phyloP scores from a whole-genome alignment of 2,888 invertebrate genomes.

The Selenia dentaria region DNA sequence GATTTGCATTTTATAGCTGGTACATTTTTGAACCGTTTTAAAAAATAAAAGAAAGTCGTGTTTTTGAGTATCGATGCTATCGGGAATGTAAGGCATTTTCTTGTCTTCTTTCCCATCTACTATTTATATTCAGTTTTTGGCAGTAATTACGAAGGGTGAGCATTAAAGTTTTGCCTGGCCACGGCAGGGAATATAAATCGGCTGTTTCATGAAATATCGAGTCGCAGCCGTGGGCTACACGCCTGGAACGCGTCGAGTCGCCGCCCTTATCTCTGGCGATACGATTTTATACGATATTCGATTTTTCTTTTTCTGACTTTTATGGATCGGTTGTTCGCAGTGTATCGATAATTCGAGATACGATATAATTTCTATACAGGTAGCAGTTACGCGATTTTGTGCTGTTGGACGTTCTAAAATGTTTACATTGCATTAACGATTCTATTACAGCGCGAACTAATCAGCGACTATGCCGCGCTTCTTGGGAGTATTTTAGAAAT shows the following conservation, averaged over 20 bases:
- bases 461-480: conserved; percentile 33
- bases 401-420: conserved; percentile 39
- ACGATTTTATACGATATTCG: conserved; percentile 79
- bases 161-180: conserved; percentile 72
- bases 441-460: conserved; percentile 16
- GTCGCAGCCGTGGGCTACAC: conserved; percentile 76
- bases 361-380: conserved; percentile 60
- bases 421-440: conserved; percentile 18
- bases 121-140: conserved; percentile 60
- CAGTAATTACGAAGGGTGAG: conserved; percentile 74
- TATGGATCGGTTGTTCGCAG: conserved; percentile 78
- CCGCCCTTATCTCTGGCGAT: conserved; percentile 77
- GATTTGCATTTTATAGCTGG: conserved; percentile 18
- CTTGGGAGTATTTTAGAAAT: conserved; percentile 50
- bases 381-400: conserved; percentile 37
- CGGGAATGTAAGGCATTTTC: conserved; percentile 25
- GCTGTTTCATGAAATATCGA: conserved; percentile 80
- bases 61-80: conserved; percentile 20
- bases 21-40: conserved; percentile 14
- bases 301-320: conserved; percentile 79
- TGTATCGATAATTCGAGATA: conserved; percentile 78
- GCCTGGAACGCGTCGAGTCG: conserved; percentile 67
- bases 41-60: conserved; percentile 6
- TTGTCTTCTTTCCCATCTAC: conserved; percentile 33
- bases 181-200: conserved; percentile 79